Evolutionary conservation across 2,888 invertebrate genomes (phyloP).

Genomic region (Chrysodeixis includens): DNA sequence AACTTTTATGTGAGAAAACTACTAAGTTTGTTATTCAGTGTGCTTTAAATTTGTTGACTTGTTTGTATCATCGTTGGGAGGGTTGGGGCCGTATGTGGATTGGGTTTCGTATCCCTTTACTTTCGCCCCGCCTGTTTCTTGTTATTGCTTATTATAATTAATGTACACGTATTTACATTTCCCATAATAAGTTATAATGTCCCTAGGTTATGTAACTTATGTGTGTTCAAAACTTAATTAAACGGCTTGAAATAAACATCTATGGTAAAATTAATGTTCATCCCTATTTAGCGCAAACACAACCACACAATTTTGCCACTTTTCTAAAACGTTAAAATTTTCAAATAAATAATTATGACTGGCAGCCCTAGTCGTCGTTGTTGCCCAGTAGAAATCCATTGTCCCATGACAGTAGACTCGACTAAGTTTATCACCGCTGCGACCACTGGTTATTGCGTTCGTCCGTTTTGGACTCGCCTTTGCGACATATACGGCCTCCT

Average conservation of each 20-base stretch:
- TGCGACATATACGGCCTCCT: constrained; percentile 71
- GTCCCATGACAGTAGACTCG: constrained; percentile 71
- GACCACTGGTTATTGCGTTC: constrained; percentile 81
- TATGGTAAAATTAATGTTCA: too few relatives aligned
- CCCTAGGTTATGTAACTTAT: neutral
- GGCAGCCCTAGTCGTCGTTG: constrained; percentile 59
- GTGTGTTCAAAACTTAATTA: neutral
- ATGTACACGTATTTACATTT: constrained; percentile 6
- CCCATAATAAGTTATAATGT: neutral
- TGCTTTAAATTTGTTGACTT: constrained; percentile 60
- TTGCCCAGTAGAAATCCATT: constrained; percentile 76
- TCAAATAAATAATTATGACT: neutral
- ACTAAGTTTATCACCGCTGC: constrained; percentile 77
- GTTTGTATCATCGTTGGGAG: constrained; percentile 56
- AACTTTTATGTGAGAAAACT: constrained; percentile 61
- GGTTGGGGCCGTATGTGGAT: constrained; percentile 20
- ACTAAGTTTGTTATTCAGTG: constrained; percentile 61
- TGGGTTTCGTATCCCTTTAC: constrained; percentile 22
- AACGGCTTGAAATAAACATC: neutral
- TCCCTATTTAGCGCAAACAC: too few relatives aligned
- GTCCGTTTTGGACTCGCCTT: constrained; percentile 62
- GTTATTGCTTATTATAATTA: neutral
- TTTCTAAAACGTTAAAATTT: neutral
- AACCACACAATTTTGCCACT: neutral
- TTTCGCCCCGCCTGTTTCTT: constrained; percentile 1